Conservation (phyloP, 2,888 invertebrate genomes). For the Drosophila stalkeri region DNA sequence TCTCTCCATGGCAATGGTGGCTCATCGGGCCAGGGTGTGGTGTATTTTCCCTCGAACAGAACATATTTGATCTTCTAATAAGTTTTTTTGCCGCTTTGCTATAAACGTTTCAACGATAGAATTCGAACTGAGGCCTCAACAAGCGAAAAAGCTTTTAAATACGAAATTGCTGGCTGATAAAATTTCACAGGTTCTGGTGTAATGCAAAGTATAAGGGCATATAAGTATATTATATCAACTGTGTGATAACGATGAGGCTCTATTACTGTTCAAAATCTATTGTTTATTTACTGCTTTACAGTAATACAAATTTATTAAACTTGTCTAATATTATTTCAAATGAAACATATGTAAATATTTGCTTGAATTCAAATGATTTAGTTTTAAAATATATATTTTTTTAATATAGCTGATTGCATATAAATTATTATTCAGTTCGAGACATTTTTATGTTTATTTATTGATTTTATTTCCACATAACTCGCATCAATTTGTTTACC, state of each 20-base stretch:
- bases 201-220: slow-evolving; percentile 8
- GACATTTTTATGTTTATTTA: neutral
- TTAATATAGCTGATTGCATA: neutral
- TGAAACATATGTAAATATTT: neutral
- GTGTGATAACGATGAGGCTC: neutral
- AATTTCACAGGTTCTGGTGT: slow-evolving; percentile 13
- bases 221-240: slow-evolving; percentile 1
- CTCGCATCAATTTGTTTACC: neutral
- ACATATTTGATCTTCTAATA: slow-evolving; percentile 5
- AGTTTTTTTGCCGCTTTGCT: neutral
- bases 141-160: slow-evolving; percentile 18
- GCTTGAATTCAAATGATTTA: neutral
- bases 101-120: slow-evolving; percentile 15
- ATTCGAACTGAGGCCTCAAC: slow-evolving; percentile 14
- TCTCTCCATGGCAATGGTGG: slow-evolving; percentile 10
- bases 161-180: slow-evolving; percentile 19
- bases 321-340: neutral
- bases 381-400: neutral
- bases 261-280: neutral
- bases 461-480: neutral
- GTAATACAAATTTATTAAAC: neutral
- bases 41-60: slow-evolving; percentile 8
- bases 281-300: neutral
- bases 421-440: neutral
- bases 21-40: neutral